Percentiles rank a stretch among this genome's conserved stretches.
These are phyloP conservation scores for Epizoanthus stellaris DNA, from an alignment of 92 coral and sea anemone species.

Conservation along the genomic window DNA sequence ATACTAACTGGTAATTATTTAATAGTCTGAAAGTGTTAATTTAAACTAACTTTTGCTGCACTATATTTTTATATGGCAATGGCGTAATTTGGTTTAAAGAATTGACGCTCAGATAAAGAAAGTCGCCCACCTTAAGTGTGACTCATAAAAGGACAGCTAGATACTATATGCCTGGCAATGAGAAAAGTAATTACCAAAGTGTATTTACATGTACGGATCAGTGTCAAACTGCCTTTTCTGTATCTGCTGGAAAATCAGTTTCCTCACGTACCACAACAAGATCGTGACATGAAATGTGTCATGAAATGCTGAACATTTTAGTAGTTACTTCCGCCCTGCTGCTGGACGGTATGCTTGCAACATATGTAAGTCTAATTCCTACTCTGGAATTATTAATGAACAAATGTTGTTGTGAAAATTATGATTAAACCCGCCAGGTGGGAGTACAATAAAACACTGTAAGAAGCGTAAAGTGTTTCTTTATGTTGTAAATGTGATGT, in stretches of 20 bases:
- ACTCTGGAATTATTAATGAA: slow-evolving; percentile 26
- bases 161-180: background rate
- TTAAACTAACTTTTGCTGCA: background rate
- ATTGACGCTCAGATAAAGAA: background rate
- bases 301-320: background rate
- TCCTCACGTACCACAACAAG: background rate
- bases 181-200: background rate
- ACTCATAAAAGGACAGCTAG: background rate
- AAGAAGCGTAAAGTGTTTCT: slow-evolving; percentile 15
- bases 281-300: background rate
- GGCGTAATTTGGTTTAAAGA: background rate
- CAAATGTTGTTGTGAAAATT: slow-evolving; percentile 4
- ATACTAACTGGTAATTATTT: background rate
- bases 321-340: background rate
- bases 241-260: background rate
- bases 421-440: slow-evolving; percentile 20
- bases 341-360: background rate
- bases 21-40: background rate
- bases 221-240: background rate
- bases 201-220: background rate
- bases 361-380: background rate
- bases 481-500: slow-evolving; percentile 1
- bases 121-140: background rate
- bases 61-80: slow-evolving; percentile 4
- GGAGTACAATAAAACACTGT: slow-evolving; percentile 8